These are phyloP conservation scores for Poeciliopsis infans DNA, from an alignment of 2,797 vertebrate genomes.

Conservation along the genomic window DNA sequence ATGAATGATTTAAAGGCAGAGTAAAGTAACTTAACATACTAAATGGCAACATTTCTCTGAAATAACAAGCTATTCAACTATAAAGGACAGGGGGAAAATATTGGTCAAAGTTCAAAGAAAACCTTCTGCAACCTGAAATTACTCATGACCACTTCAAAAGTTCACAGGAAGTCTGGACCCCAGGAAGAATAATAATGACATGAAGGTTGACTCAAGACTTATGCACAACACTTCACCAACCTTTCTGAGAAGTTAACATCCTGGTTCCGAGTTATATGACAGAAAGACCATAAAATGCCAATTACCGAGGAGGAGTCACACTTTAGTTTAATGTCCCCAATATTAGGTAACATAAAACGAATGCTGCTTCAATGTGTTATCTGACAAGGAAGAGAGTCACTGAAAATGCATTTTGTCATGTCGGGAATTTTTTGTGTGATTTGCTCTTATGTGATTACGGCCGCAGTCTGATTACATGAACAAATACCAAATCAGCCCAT, in stretches of 20 bases:
- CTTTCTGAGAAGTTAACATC: constrained; percentile 17
- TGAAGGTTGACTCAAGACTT: not conserved
- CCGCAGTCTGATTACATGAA: constrained; percentile 45
- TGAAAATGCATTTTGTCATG: constrained; percentile 14
- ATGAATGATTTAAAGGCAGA: not conserved
- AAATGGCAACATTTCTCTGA: not conserved
- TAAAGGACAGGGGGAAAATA: not conserved
- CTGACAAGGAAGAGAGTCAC: constrained; percentile 30
- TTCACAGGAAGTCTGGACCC: constrained; percentile 3
- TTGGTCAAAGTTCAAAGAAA: constrained; percentile 1
- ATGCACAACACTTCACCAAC: not conserved
- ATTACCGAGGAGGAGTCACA: not conserved
- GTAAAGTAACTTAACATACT: not conserved
- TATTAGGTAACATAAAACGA: not conserved
- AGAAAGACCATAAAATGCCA: not conserved
- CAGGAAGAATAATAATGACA: constrained; percentile 1
- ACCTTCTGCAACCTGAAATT: not conserved
- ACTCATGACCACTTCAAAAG: constrained; percentile 8
- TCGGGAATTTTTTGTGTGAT: constrained; percentile 54
- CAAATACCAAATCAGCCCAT: constrained; percentile 55
- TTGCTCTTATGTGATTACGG: constrained; percentile 38
- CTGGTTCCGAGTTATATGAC: not conserved
- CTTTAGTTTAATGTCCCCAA: not conserved
- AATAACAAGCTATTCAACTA: constrained; percentile 1
- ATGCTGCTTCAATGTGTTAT: not conserved